These are phyloP conservation scores for Lepeophtheirus nordmannii DNA, from an alignment of 2,888 invertebrate species.

Conservation along the genomic window DNA sequence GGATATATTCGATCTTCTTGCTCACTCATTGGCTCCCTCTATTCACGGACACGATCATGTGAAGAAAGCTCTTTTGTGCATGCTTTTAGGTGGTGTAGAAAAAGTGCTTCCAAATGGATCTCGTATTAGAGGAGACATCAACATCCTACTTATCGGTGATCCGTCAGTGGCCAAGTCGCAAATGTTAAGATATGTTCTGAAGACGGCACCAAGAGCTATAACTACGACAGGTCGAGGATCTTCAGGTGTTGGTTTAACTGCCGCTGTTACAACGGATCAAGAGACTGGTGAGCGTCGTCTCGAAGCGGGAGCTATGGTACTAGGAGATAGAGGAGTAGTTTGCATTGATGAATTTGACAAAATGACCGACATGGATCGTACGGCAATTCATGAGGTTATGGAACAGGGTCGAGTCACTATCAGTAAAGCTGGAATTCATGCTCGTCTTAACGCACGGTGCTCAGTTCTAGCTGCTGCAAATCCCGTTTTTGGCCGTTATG, in stretches of 20 bases:
- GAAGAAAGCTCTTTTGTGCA: conserved; percentile 85
- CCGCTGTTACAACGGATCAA: conserved; percentile 88
- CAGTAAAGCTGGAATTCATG: conserved; percentile 94
- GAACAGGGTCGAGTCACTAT: conserved; percentile 64
- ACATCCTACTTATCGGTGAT: conserved; percentile 87
- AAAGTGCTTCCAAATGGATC: conserved; percentile 82
- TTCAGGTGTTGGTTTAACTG: conserved; percentile 94
- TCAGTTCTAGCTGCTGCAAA: conserved; percentile 98
- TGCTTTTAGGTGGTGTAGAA: conserved; percentile 86
- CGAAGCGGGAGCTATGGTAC: conserved; percentile 99
- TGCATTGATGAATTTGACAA: conserved; percentile 97
- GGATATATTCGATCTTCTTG: conserved; percentile 73
- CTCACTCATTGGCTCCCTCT: conserved; percentile 86
- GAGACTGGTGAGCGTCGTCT: conserved; percentile 71
- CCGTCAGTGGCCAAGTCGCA: conserved; percentile 99
- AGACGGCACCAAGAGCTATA: conserved; percentile 87
- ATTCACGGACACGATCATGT: conserved; percentile 94
- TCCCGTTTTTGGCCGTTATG: conserved; percentile 93
- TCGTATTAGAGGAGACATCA: conserved; percentile 76
- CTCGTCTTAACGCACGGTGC: conserved; percentile 89
- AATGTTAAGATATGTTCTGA: conserved; percentile 73
- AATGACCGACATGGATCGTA: conserved; percentile 97
- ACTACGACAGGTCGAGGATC: conserved; percentile 95
- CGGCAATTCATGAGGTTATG: conserved; percentile 94
- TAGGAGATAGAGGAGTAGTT: conserved; percentile 93